Percentiles rank a stretch among this genome's conserved stretches.
These are phyloP conservation scores for Tympanoctomys barrerae DNA, from an alignment of 2,797 vertebrate genomes.

Conservation along the genomic window DNA sequence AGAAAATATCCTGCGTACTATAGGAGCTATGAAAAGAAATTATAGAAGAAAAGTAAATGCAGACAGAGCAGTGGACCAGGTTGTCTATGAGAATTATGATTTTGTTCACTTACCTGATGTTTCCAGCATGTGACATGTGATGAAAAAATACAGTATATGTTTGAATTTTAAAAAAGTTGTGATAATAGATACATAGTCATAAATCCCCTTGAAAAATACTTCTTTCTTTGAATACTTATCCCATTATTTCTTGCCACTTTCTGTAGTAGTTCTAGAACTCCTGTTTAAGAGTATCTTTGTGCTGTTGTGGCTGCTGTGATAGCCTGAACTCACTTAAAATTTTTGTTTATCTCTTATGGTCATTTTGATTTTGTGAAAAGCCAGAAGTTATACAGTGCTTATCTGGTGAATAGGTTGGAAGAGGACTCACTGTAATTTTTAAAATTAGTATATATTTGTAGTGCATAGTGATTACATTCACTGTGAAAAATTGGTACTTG, in stretches of 20 bases:
- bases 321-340: neutral
- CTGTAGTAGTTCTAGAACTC: neutral
- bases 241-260: neutral
- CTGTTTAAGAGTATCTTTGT: neutral
- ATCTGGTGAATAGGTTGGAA: neutral
- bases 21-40: neutral
- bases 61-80: neutral
- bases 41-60: neutral
- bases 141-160: neutral
- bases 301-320: neutral
- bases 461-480: neutral
- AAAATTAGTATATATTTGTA: neutral
- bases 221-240: neutral
- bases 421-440: neutral
- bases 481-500: neutral
- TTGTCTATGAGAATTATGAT: neutral
- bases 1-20: neutral
- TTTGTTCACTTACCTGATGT: neutral
- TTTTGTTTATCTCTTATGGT: neutral
- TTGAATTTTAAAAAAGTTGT: neutral
- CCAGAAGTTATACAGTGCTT: neutral
- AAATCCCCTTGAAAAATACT: neutral
- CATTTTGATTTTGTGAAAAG: neutral
- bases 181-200: neutral
- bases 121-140: neutral